phyloP scores from a whole-genome alignment of 2,888 invertebrate genomes.

The Acrocera orbiculus region DNA sequence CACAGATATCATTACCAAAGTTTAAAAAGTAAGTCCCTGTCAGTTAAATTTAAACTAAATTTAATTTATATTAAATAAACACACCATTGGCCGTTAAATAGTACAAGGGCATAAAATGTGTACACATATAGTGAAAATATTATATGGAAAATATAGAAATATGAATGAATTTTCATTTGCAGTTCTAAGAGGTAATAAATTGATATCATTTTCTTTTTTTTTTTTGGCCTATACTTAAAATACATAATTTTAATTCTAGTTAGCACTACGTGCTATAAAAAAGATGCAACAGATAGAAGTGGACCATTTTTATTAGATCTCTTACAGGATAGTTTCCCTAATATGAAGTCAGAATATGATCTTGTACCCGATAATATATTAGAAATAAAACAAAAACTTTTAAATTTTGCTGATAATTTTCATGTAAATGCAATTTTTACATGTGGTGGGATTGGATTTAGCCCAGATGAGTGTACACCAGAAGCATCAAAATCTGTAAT shows the following conservation, averaged over 20 bases:
- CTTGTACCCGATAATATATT: slow-evolving; percentile 60
- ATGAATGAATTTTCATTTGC: slow-evolving; percentile 22
- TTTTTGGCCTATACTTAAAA: too few relatives aligned
- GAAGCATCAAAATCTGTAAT: slow-evolving; percentile 71
- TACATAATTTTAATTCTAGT: slow-evolving; percentile 37
- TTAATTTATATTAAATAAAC: too few relatives aligned
- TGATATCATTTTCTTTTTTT: background rate
- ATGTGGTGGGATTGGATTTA: slow-evolving; percentile 90
- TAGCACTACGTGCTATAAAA: slow-evolving; percentile 56
- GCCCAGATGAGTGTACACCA: slow-evolving; percentile 87
- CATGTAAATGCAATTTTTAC: slow-evolving; percentile 46
- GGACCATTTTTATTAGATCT: slow-evolving; percentile 44
- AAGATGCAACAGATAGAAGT: slow-evolving; percentile 45
- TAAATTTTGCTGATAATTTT: slow-evolving; percentile 30
- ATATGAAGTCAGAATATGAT: slow-evolving; percentile 39
- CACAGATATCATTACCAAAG: too few relatives aligned
- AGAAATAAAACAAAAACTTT: slow-evolving; percentile 42
- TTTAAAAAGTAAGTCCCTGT: too few relatives aligned
- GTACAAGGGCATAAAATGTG: too few relatives aligned
- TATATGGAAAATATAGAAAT: slow-evolving; percentile 1
- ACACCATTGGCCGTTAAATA: too few relatives aligned
- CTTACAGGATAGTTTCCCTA: slow-evolving; percentile 36
- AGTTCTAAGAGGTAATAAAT: slow-evolving; percentile 22
- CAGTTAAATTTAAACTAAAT: too few relatives aligned
- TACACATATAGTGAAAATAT: too few relatives aligned